These are phyloP conservation scores for Apostichopus californicus DNA, from an alignment of 35 echinoderm and acorn worm genomes.

Conservation along the genomic window DNA sequence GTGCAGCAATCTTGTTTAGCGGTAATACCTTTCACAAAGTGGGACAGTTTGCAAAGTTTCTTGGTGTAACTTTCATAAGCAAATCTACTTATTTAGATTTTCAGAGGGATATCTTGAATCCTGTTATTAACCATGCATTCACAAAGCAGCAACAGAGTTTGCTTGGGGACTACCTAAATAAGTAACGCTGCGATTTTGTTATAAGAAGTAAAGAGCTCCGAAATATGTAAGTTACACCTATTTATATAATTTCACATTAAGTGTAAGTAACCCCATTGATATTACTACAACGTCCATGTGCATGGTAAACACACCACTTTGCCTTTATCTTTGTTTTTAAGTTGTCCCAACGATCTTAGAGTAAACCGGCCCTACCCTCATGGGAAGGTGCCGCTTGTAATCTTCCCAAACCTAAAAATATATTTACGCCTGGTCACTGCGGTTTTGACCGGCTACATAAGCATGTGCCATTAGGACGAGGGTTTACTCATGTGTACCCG, in stretches of 20 bases:
- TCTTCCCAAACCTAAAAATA: conserved; percentile 26
- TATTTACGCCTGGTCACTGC: not conserved
- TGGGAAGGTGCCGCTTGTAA: conserved; percentile 28
- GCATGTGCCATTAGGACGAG: conserved; percentile 2
- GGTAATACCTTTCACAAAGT: too few species aligned
- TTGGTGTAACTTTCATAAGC: conserved; percentile 45
- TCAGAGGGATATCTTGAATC: not conserved
- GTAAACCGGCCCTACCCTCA: too few species aligned
- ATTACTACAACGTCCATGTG: too few species aligned
- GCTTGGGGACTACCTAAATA: not conserved
- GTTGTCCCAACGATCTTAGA: too few species aligned
- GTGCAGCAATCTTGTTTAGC: conserved; percentile 33
- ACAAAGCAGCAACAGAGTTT: not conserved
- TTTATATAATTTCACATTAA: too few species aligned
- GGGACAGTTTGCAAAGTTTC: too few species aligned
- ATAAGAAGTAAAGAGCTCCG: too few species aligned
- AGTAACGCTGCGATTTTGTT: too few species aligned
- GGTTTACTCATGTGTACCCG: conserved; percentile 7
- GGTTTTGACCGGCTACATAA: not conserved
- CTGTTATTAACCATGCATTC: not conserved
- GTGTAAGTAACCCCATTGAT: too few species aligned
- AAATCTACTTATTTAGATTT: not conserved
- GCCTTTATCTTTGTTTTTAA: too few species aligned
- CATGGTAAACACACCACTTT: too few species aligned
- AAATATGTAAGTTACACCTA: too few species aligned